phyloP scores from a whole-genome alignment of 2,888 invertebrate species.

The Heliconius sara region DNA sequence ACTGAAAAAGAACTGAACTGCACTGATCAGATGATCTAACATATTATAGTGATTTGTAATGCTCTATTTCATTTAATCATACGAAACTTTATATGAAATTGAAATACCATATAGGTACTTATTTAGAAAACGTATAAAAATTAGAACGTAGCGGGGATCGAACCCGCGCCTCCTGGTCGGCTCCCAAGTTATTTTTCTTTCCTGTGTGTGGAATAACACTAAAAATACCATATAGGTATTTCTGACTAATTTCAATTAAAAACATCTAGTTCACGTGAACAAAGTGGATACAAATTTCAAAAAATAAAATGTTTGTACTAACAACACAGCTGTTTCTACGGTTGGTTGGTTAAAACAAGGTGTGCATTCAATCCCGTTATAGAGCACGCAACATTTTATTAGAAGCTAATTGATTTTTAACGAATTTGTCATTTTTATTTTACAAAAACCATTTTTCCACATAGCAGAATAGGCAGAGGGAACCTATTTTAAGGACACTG shows the following conservation, averaged over 20 bases:
- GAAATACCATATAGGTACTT: neutral
- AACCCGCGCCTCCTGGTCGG: too few species aligned
- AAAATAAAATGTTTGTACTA: neutral
- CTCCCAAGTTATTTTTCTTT: too few species aligned
- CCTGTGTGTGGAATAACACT: too few species aligned
- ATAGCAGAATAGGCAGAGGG: neutral
- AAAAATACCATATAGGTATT: neutral
- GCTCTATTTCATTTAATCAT: too few species aligned
- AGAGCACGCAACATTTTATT: slow-evolving; percentile 1
- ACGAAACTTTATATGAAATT: neutral
- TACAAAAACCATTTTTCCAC: neutral
- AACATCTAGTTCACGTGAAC: neutral
- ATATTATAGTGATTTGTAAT: neutral
- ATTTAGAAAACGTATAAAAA: too few species aligned
- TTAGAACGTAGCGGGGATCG: too few species aligned
- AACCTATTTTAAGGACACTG: neutral
- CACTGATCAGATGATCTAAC: too few species aligned
- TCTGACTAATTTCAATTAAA: neutral
- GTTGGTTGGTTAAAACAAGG: slow-evolving; percentile 14
- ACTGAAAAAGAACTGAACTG: too few species aligned
- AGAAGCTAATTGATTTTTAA: neutral
- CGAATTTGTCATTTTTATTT: neutral
- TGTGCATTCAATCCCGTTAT: neutral
- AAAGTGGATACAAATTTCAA: neutral
- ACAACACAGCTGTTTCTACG: slow-evolving; percentile 3